Evolutionary conservation across 2,797 vertebrate species (phyloP).

Genomic region (Tachyglossus aculeatus): DNA sequence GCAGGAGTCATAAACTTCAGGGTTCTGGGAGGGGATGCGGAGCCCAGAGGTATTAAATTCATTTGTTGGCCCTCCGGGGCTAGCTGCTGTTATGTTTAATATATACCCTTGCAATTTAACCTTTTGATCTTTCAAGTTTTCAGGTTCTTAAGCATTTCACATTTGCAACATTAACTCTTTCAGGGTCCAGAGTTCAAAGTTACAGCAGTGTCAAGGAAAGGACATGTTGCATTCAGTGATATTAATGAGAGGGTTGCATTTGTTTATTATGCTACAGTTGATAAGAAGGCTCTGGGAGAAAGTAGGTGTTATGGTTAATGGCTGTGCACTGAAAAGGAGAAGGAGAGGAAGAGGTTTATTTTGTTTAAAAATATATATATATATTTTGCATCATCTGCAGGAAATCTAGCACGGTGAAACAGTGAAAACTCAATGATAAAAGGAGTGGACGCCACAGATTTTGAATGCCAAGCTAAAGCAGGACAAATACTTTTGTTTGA

Average conservation of each 20-base stretch:
- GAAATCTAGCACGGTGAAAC: too few relatives aligned
- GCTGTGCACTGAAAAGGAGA: too few relatives aligned
- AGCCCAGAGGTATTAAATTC: constrained; percentile 60
- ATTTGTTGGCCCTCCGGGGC: constrained; percentile 63
- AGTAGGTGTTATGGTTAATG: too few relatives aligned
- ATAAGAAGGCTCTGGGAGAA: too few relatives aligned
- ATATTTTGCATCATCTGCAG: too few relatives aligned
- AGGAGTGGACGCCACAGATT: too few relatives aligned
- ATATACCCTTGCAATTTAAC: constrained; percentile 45
- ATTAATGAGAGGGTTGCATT: not conserved
- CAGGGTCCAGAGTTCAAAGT: constrained; percentile 29
- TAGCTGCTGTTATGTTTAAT: constrained; percentile 62
- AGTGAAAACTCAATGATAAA: too few relatives aligned
- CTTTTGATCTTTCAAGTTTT: constrained; percentile 61
- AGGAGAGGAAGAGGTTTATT: too few relatives aligned
- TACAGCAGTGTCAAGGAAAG: constrained; percentile 41
- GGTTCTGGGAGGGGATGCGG: constrained; percentile 44
- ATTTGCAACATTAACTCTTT: constrained; percentile 38
- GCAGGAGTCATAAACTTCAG: constrained; percentile 50
- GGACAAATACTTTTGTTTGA: too few relatives aligned
- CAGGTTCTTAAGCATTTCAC: constrained; percentile 38
- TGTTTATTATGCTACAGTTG: constrained; percentile 19
- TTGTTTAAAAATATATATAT: too few relatives aligned
- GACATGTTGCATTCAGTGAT: constrained; percentile 32
- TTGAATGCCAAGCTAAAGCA: too few relatives aligned